These are phyloP conservation scores for Avahi laniger DNA, from an alignment of 2,797 vertebrate genomes.

Conservation along the genomic window DNA sequence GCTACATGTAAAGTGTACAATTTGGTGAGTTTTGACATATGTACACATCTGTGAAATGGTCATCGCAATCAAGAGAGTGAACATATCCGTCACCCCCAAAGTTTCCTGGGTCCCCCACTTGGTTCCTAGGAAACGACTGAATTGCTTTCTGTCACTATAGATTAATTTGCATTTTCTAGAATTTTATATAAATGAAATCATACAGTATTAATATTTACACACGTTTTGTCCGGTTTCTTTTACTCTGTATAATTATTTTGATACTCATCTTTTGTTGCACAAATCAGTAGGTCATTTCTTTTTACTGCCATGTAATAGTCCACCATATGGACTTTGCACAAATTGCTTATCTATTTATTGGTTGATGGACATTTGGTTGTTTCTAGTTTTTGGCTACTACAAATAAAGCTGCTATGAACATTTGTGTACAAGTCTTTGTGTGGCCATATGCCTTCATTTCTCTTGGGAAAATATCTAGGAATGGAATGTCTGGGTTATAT, in stretches of 20 bases:
- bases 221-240: background rate
- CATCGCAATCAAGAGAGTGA: background rate
- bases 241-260: background rate
- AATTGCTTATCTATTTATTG: background rate
- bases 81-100: background rate
- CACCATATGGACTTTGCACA: background rate
- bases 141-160: background rate
- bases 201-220: background rate
- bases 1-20: background rate
- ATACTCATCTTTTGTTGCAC: background rate
- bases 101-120: background rate
- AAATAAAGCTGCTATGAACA: background rate
- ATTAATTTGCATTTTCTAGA: conserved; percentile 39
- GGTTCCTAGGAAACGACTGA: background rate
- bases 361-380: background rate
- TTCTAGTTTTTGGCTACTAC: background rate
- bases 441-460: background rate
- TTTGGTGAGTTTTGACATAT: background rate
- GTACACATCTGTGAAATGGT: background rate
- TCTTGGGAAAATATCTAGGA: background rate
- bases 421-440: background rate
- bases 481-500: background rate
- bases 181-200: background rate
- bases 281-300: background rate
- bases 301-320: background rate